Base-by-base conservation (phyloP, 2,888 invertebrate species). In the Lysandra coridon region DNA sequence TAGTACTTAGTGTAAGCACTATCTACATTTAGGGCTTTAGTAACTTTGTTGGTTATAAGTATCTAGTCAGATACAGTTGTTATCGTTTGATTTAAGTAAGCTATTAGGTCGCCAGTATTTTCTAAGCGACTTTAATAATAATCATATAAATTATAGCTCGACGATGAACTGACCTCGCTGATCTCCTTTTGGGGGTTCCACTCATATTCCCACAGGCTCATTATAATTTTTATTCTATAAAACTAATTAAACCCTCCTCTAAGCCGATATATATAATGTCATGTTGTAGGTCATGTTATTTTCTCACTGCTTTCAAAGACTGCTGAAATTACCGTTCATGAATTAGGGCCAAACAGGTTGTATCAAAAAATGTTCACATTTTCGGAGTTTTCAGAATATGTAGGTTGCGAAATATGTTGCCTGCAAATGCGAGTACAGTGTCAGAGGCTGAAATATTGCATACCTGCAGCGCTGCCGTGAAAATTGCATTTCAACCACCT, bases 381-480 rank as follows among this genome's bases (percentile, higher is more conserved):
- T 78, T 78, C 7, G 37, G n/a, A n/a, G 12, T 64, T 23, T 75
- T 76, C 53, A 33, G 53, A 33, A 76, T 53, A 53, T 76, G 53
- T 49, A 33, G 76, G 57, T 75, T 30, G 23, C 76, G 76, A 44
- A 75, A 37, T 30, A 49, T 30, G 23, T 12, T 49, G 23, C 17
- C 76, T 49, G 76, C n/a, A 33, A 44, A 49, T 75, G 40, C 4
- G 60, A 75, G 30, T 62, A 40, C 53, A 49, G 30, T 79, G 79
- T 49, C 79, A 75, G 44, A 49, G 30, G 75, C 64, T 79, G 79
- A 79, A 64, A 79, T 79, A 79, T 79, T 75, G 73, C 78, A 60
- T 74, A 75, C 75, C 75, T 64, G 62, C 73, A 49, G 2, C 64
- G 62, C 49, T 75, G 30, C 44, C 79, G 75, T 75, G 62, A 75